Evolutionary conservation across 2,113 vertebrate species (phyloP), one percentile per base, ranked within the genome.

Genomic region (Ageneiosus marmoratus): DNA sequence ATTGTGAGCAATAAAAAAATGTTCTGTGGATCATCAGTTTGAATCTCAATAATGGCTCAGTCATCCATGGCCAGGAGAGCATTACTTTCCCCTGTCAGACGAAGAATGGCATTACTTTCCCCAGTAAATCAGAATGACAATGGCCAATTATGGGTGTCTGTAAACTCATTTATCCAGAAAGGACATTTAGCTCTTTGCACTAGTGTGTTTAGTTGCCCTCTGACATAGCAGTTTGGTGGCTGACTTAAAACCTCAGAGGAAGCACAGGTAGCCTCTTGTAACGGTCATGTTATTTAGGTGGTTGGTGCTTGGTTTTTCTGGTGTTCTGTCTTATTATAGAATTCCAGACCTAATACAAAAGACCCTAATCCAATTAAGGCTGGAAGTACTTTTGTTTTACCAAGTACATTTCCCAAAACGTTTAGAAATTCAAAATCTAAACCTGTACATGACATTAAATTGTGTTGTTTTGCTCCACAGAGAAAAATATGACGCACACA

Each of bases 371-470:
- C 41, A 46, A 24, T 70, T 70, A 70, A 18, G 37, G 3, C 37
- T 22, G 67, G 10, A 41, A 44, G 37, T 70, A 67, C 29, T 5
- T 27, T 53, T 5, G 6, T 32, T 80, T 41, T 69, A 46, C 3
- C 65, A 29, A 34, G 5, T 22, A 46, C 2, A 29, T 41, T 44
- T 67, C 34, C 34, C 18, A 37, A 11, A 46, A 34, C 32, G 4
- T 72, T 51, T 72, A 46, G 2, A 53, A 37, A 67, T 69, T 51
- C 37, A 27, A 37, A 56, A 46, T 10, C 67, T 29, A n/a, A 58
- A 32, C 15, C 34, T 70, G 37, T 62, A 41, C 70, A 50, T 50
- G 27, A 62, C 27, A 44, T n/a, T 81, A 41, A 58, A 81, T 74
- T 12, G 9, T 29, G 69, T 60, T 60, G 67, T 20, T 37, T 81